These are phyloP conservation scores for Pharmacophagus antenor DNA, from an alignment of 2,888 invertebrate genomes.

Conservation along the genomic window DNA sequence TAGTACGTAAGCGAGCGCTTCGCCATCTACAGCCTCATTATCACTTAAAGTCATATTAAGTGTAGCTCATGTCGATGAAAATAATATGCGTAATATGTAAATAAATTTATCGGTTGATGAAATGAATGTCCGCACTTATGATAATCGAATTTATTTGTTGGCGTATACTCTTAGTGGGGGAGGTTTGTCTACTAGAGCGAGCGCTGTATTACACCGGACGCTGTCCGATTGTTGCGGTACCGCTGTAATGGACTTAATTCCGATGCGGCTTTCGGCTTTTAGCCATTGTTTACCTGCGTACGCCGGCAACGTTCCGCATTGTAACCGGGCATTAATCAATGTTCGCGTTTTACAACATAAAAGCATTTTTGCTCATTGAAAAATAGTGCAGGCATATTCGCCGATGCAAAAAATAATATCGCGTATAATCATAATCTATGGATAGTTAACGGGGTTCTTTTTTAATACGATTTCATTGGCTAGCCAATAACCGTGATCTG, in stretches of 20 bases:
- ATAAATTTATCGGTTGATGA: conserved; percentile 4
- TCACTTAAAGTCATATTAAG: too few species aligned
- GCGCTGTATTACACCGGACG: conserved; percentile 64
- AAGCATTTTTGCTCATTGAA: conserved; percentile 10
- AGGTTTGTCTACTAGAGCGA: conserved; percentile 34
- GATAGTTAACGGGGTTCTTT: too few species aligned
- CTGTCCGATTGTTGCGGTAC: conserved; percentile 66
- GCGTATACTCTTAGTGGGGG: conserved; percentile 17
- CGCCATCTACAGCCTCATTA: too few species aligned
- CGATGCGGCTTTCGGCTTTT: conserved; percentile 76
- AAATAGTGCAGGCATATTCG: neutral
- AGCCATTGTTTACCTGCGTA: conserved; percentile 72
- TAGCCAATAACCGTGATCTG: too few species aligned
- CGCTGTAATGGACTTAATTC: conserved; percentile 75
- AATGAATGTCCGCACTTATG: conserved; percentile 10
- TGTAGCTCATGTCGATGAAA: too few species aligned
- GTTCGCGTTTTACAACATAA: conserved; percentile 28
- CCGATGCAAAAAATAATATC: too few species aligned
- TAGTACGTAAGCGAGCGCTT: too few species aligned
- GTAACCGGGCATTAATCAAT: conserved; percentile 38
- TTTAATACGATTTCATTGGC: too few species aligned
- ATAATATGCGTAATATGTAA: too few species aligned
- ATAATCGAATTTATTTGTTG: conserved; percentile 26
- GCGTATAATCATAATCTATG: too few species aligned
- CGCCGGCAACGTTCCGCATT: conserved; percentile 37